Conservation (phyloP, 2,888 invertebrate genomes). For the Drosophila infuscata region DNA sequence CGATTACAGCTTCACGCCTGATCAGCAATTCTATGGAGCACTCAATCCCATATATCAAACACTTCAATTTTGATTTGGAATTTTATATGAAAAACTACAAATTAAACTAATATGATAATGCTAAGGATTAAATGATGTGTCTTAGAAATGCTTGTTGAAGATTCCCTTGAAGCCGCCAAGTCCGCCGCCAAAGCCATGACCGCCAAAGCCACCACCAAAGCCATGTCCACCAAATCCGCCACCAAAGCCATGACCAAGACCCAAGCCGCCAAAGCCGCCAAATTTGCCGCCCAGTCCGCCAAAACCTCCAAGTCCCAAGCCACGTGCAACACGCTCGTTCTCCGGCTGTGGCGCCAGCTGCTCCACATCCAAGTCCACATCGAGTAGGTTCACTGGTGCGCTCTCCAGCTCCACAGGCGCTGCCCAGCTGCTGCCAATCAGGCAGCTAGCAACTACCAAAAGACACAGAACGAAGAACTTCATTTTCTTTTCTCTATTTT, state of each 20-base stretch:
- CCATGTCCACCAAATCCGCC: slow-evolving; percentile 63
- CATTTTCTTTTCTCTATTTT: slow-evolving; percentile 31
- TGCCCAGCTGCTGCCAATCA: slow-evolving; percentile 34
- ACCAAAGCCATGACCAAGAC: slow-evolving; percentile 62
- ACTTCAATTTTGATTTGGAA: slow-evolving; percentile 36
- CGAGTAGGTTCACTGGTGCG: slow-evolving; percentile 63
- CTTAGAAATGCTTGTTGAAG: slow-evolving; percentile 68
- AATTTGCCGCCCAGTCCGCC: slow-evolving; percentile 60
- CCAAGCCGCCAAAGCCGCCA: slow-evolving; percentile 54
- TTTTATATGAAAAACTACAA: slow-evolving; percentile 44
- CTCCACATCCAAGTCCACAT: slow-evolving; percentile 61
- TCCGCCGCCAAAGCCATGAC: slow-evolving; percentile 46
- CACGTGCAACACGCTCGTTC: slow-evolving; percentile 63
- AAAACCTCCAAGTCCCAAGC: slow-evolving; percentile 69
- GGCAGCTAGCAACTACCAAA: slow-evolving; percentile 34
- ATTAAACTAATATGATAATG: slow-evolving; percentile 14
- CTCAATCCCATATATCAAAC: slow-evolving; percentile 68
- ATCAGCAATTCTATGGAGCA: slow-evolving; percentile 66
- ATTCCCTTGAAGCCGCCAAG: slow-evolving; percentile 76
- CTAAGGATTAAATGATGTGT: slow-evolving; percentile 9
- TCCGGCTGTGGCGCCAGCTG: slow-evolving; percentile 38
- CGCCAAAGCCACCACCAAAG: slow-evolving; percentile 67
- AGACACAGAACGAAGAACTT: slow-evolving; percentile 45
- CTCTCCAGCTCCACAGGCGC: slow-evolving; percentile 51
- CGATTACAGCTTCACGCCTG: not conserved